These are phyloP conservation scores for Champsocephalus esox DNA, from an alignment of 2,797 vertebrate species.

Conservation along the genomic window DNA sequence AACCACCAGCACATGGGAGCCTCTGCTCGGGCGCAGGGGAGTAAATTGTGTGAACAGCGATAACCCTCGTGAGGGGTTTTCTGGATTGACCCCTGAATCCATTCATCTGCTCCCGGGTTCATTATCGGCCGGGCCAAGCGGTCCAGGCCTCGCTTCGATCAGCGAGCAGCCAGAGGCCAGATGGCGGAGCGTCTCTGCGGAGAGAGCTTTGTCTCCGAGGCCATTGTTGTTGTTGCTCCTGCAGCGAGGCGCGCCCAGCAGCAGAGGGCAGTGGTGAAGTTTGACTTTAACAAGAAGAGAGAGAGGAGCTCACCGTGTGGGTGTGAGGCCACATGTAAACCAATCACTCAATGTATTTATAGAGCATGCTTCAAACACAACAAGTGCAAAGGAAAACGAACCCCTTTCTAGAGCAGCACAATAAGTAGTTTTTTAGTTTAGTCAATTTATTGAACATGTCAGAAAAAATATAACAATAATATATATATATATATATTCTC, in stretches of 20 bases:
- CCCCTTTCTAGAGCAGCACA: too few relatives aligned
- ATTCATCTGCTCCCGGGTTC: conserved; percentile 68
- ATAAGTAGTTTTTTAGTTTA: too few relatives aligned
- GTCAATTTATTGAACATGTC: too few relatives aligned
- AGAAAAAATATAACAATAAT: too few relatives aligned
- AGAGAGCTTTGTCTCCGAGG: conserved; percentile 59
- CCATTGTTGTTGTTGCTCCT: conserved; percentile 39
- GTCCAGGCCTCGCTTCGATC: conserved; percentile 57
- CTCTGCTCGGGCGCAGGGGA: conserved; percentile 35
- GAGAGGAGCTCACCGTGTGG: background rate
- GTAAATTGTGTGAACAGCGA: conserved; percentile 40
- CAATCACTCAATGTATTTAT: too few relatives aligned
- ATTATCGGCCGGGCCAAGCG: conserved; percentile 68
- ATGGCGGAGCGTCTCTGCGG: conserved; percentile 61
- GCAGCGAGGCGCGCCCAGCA: conserved; percentile 62
- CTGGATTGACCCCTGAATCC: conserved; percentile 63
- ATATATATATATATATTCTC: too few relatives aligned
- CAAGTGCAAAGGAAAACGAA: too few relatives aligned
- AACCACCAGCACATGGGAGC: conserved; percentile 27
- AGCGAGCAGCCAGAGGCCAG: conserved; percentile 66
- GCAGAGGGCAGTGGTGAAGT: conserved; percentile 84
- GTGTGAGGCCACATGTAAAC: background rate
- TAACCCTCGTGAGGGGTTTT: conserved; percentile 59
- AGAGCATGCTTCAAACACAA: too few relatives aligned
- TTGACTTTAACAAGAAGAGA: conserved; percentile 36